These are phyloP conservation scores for Prionailurus viverrinus DNA, from an alignment of 2,113 vertebrate genomes.

Conservation along the genomic window DNA sequence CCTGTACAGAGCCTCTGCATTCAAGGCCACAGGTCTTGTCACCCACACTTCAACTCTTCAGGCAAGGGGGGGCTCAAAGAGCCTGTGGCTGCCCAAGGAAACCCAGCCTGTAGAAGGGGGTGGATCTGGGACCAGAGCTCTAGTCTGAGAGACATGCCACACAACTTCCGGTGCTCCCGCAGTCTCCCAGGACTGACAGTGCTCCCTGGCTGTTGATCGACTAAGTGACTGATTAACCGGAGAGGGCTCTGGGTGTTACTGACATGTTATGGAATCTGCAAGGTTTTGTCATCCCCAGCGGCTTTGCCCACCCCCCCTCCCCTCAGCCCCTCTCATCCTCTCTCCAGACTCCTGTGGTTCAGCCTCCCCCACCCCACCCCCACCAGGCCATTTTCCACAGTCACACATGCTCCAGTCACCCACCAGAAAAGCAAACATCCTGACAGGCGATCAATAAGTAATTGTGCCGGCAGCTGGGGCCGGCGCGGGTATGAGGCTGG, in stretches of 20 bases:
- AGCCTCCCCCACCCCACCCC: not conserved
- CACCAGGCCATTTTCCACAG: slow-evolving; percentile 59
- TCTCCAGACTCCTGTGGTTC: slow-evolving; percentile 14
- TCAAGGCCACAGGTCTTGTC: not conserved
- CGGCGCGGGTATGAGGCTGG: slow-evolving; percentile 52
- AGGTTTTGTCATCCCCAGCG: not conserved
- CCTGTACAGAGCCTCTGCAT: not conserved
- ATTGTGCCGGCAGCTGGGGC: slow-evolving; percentile 82
- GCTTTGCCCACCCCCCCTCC: not conserved
- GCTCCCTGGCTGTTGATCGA: not conserved
- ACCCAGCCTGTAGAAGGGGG: not conserved
- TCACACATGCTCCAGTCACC: slow-evolving; percentile 76
- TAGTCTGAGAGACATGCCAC: not conserved
- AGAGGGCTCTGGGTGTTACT: not conserved
- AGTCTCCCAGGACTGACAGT: not conserved
- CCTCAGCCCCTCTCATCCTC: not conserved
- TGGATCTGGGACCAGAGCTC: not conserved
- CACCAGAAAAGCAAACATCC: slow-evolving; percentile 86
- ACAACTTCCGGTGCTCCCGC: not conserved
- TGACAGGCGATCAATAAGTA: slow-evolving; percentile 86
- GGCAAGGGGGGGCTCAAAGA: not conserved
- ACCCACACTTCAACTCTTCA: not conserved
- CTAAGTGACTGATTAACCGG: slow-evolving; percentile 67
- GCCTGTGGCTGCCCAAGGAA: not conserved
- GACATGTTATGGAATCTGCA: slow-evolving; percentile 58